Conservation (phyloP, 1,140 invertebrate genomes). For the Helicorthomorpha holstii region DNA sequence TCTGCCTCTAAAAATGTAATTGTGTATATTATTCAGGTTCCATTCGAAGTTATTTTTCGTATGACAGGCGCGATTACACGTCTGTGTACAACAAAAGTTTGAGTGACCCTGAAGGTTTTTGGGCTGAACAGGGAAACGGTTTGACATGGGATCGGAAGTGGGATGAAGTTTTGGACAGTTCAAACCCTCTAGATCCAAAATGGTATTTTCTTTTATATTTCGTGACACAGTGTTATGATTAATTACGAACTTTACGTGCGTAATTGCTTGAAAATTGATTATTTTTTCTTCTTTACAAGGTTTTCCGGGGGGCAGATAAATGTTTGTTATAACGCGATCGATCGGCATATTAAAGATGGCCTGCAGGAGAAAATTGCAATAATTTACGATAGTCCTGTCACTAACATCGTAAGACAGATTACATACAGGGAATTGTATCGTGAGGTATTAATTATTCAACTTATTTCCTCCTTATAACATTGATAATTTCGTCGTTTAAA, state of each 20-base stretch:
- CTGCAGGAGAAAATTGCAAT: conserved; percentile 43
- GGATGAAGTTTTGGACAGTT: conserved; percentile 64
- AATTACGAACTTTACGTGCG: neutral
- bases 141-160: conserved; percentile 70
- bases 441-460: conserved; percentile 40
- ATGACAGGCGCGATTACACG: neutral
- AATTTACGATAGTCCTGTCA: conserved; percentile 78
- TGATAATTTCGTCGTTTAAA: no score
- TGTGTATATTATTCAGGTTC: no score
- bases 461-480: neutral
- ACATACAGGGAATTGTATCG: conserved; percentile 65
- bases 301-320: conserved; percentile 79
- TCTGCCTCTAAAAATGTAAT: no score
- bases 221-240: neutral
- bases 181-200: conserved; percentile 67
- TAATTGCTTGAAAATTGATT: neutral
- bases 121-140: conserved; percentile 51
- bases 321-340: conserved; percentile 81
- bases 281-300: conserved; percentile 28
- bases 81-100: neutral
- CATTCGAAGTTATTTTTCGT: neutral
- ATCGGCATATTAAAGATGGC: conserved; percentile 54
- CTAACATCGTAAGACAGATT: conserved; percentile 48
- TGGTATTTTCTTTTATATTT: no score
- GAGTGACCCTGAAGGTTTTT: conserved; percentile 65